A percentile compares a stretch with the other conserved stretches of the same genome.
These are phyloP conservation scores for Spodoptera frugiperda DNA, from an alignment of 1,140 invertebrate genomes.

Conservation along the genomic window DNA sequence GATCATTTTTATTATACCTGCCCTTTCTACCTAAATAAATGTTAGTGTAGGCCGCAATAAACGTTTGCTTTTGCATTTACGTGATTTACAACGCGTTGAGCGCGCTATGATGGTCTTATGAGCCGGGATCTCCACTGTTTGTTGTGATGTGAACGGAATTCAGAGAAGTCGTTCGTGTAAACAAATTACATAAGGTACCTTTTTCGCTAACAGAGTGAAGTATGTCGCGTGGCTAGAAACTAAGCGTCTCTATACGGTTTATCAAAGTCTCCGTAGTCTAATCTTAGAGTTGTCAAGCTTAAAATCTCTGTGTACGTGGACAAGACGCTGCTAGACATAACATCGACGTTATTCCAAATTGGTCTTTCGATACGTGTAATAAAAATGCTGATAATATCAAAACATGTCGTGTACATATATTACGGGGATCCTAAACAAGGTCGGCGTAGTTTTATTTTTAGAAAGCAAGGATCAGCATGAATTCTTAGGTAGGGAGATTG, in stretches of 20 bases:
- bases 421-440: background rate
- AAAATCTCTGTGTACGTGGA: too few relatives aligned
- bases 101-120: conserved; percentile 19
- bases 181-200: background rate
- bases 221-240: background rate
- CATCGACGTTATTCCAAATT: background rate
- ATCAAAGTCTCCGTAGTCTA: conserved; percentile 1
- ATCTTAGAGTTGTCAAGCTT: background rate
- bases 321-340: too few relatives aligned
- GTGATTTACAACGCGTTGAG: conserved; percentile 37
- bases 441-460: conserved; percentile 13
- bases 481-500: conserved; percentile 6
- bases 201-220: background rate
- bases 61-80: conserved; percentile 45
- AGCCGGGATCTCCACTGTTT: background rate
- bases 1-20: conserved; percentile 54
- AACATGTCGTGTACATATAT: conserved; percentile 3
- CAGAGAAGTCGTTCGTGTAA: conserved; percentile 7
- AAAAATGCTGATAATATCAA: background rate
- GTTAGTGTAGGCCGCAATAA: conserved; percentile 48
- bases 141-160: conserved; percentile 11
- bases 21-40: conserved; percentile 44
- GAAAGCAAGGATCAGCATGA: conserved; percentile 15
- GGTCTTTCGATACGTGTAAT: background rate
- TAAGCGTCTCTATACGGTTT: background rate